Conservation (phyloP, 2,888 invertebrate species). For the Nysson spinosus region DNA sequence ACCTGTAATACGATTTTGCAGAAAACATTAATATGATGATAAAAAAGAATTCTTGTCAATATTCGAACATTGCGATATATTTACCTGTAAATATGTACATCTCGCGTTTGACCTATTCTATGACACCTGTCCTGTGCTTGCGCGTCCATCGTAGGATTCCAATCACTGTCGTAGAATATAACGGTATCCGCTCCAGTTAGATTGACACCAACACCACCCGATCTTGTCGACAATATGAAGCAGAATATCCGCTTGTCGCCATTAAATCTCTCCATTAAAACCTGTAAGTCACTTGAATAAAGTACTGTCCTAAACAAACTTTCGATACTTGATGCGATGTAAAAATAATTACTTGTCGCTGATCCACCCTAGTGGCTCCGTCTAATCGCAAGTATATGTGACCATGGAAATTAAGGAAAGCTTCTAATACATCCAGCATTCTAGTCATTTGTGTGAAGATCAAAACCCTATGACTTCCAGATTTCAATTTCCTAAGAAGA, state of each 20-base stretch:
- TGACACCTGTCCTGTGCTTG: conserved; percentile 98
- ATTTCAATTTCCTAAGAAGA: conserved; percentile 89
- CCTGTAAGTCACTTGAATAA: conserved; percentile 78
- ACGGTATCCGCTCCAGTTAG: conserved; percentile 99
- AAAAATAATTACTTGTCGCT: conserved; percentile 85
- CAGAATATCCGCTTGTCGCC: conserved; percentile 96
- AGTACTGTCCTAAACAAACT: no score
- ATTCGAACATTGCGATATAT: not conserved
- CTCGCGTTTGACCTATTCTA: conserved; percentile 98
- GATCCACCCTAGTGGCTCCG: conserved; percentile 96
- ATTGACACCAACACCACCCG: conserved; percentile 98
- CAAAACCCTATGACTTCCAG: conserved; percentile 92
- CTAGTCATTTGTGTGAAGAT: conserved; percentile 99
- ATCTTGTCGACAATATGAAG: conserved; percentile 98
- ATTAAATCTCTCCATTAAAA: conserved; percentile 98
- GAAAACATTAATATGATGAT: not conserved
- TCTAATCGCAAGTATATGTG: conserved; percentile 97
- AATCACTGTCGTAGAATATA: conserved; percentile 99
- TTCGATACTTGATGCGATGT: no score
- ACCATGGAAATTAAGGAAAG: conserved; percentile 97
- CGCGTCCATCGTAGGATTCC: conserved; percentile 99
- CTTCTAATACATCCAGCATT: conserved; percentile 98
- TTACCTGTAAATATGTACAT: conserved; percentile 97
- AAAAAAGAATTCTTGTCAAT: not conserved
- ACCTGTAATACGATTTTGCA: conserved; percentile 79